A percentile compares a stretch with the other conserved stretches of the same genome.
Evolutionary conservation across 2,888 invertebrate species (phyloP).

Genomic region (Podotricha telesiphe): DNA sequence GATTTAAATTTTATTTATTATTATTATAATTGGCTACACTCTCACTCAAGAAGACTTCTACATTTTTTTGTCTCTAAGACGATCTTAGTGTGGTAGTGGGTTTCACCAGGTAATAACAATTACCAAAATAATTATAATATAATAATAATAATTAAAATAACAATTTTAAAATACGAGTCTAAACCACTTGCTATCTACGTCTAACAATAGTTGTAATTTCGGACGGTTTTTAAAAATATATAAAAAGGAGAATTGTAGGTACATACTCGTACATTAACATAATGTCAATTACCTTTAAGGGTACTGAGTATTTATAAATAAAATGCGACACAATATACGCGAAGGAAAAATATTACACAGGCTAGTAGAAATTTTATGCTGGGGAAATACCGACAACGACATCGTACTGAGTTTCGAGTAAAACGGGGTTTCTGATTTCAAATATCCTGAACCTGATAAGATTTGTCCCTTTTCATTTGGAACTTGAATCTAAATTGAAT

Average conservation of each 20-base stretch:
- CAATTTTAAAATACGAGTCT: too few species aligned
- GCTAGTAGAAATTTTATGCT: background rate
- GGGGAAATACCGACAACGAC: slow-evolving; percentile 6
- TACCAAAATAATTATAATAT: too few species aligned
- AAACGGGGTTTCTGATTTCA: background rate
- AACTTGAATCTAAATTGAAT: background rate
- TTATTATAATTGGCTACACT: too few species aligned
- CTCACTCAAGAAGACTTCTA: too few species aligned
- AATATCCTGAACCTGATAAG: background rate
- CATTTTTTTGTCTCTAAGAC: too few species aligned
- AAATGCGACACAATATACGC: background rate
- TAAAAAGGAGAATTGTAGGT: background rate
- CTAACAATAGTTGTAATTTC: too few species aligned
- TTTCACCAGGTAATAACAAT: too few species aligned
- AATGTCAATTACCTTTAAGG: background rate
- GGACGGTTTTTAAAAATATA: too few species aligned
- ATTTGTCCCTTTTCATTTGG: background rate
- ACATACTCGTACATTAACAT: background rate
- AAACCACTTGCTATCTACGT: too few species aligned
- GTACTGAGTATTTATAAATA: background rate
- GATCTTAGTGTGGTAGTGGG: background rate
- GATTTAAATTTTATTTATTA: background rate
- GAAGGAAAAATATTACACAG: background rate
- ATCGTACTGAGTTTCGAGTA: background rate
- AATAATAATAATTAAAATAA: too few species aligned